Base-by-base conservation (phyloP, 2,888 invertebrate genomes). In the Erebia aethiops region DNA sequence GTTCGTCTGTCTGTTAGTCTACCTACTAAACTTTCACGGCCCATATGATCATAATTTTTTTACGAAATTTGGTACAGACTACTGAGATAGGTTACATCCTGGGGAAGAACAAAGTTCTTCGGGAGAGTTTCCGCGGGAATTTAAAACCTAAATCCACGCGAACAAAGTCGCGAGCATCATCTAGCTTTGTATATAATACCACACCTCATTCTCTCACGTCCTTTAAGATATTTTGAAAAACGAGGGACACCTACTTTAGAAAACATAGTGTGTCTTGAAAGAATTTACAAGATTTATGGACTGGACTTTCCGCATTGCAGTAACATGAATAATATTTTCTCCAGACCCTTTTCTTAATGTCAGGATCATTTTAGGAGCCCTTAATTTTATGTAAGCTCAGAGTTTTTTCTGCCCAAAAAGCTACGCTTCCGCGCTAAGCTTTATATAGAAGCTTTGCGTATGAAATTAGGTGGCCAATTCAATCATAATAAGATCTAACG, bases 251-350 rank as follows among this genome's bases (percentile, higher is more conserved):
- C 10, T 21, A 57, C 66, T 10, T 54, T 14, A 63, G 66, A 66
- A 66, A 56, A 57, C 66, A 62, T 46, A 62, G 46, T 46, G 43
- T 66, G 56, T 66, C 66, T 66, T n/a, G 56, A 66, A 66, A 56
- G 66, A 66, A 66, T 66, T 57, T 46, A 46, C 66, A 56, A 66
- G 66, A 66, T 66, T 66, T 66, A 66, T 66, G 56, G 66, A 66
- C 56, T 66, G 21, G 66, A 46, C 66, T 18, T 57, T 18, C 56
- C 66, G 66, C 66, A 66, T 18, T 66, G 66, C 66, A 66, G 66
- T 56, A 18, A 43, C 43, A 66, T 66, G 66, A 54, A 66, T 56
- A 66, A 66, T 56, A 66, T 57, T 66, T 57, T 18, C 21, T 56
- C 14, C 43, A 18, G 54, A 66, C 66, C 66, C 56, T 66, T 66